phyloP scores from a whole-genome alignment of 2,113 vertebrate species.

The Reinhardtius hippoglossoides region DNA sequence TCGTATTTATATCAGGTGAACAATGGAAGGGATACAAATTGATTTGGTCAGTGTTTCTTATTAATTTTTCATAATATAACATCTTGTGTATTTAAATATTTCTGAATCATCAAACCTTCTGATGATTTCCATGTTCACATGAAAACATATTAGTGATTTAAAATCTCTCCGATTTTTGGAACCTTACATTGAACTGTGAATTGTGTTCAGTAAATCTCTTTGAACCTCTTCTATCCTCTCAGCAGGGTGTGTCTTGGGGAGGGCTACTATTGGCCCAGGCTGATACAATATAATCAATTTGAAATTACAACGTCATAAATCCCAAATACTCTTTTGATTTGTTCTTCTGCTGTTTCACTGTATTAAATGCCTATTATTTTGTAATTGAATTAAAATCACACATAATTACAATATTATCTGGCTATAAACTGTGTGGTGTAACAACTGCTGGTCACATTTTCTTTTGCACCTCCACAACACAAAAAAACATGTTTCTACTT shows the following conservation, averaged over 20 bases:
- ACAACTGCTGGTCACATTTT: background rate
- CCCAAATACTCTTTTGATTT: background rate
- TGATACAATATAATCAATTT: background rate
- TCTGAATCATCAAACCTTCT: no score
- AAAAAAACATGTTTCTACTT: background rate
- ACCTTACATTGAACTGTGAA: no score
- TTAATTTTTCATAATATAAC: no score
- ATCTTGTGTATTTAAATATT: no score
- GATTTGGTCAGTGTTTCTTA: no score
- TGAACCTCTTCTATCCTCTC: background rate
- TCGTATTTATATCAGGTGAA: no score
- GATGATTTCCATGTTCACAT: no score
- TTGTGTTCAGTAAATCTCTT: no score
- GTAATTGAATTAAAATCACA: background rate
- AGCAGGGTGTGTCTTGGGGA: background rate
- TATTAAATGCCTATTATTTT: background rate
- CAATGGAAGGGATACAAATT: no score
- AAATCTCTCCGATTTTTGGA: no score
- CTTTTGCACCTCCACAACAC: no score
- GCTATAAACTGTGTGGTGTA: background rate
- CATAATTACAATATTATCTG: constrained; percentile 8
- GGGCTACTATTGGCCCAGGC: background rate
- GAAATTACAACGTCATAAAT: background rate
- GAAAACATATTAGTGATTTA: no score
- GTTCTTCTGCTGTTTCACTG: background rate